A percentile compares a stretch with the other conserved stretches of the same genome.
Conservation (phyloP, 2,797 vertebrate genomes). For the Diplodus sargus region DNA sequence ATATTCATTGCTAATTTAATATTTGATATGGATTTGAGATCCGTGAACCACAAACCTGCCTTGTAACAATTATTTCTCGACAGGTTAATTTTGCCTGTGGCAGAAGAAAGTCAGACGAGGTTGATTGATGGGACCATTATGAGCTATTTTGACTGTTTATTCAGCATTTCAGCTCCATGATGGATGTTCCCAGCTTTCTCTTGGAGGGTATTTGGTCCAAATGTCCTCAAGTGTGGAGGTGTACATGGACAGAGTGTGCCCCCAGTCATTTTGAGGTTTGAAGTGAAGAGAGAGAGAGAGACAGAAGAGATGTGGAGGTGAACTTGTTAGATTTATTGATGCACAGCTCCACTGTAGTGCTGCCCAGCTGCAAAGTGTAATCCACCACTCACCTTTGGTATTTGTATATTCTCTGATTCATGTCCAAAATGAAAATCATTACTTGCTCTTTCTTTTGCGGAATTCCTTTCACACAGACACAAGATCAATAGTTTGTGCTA, state of each 20-base stretch:
- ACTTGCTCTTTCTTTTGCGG: background rate
- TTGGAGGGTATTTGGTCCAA: slow-evolving; percentile 16
- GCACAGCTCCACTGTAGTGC: background rate
- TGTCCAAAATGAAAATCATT: slow-evolving; percentile 3
- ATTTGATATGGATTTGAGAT: slow-evolving; percentile 18
- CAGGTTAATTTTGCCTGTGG: slow-evolving; percentile 3
- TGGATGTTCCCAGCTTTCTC: background rate
- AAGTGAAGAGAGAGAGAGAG: slow-evolving; percentile 2
- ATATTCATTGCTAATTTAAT: slow-evolving; percentile 27
- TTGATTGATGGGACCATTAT: background rate
- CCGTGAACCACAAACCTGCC: background rate
- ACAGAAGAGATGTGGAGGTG: background rate
- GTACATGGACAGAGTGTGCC: background rate
- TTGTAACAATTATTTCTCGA: slow-evolving; percentile 9
- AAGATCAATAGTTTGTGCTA: background rate
- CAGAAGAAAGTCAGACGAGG: background rate
- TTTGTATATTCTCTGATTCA: background rate
- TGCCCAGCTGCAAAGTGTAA: background rate
- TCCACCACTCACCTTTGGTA: background rate
- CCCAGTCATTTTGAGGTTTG: slow-evolving; percentile 6
- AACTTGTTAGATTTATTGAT: slow-evolving; percentile 21
- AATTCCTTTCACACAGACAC: background rate
- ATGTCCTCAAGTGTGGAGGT: slow-evolving; percentile 8
- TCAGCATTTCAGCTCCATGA: slow-evolving; percentile 16
- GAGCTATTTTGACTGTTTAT: slow-evolving; percentile 29